Base-by-base conservation (phyloP, 2,888 invertebrate species). In the Camponotus fellah region DNA sequence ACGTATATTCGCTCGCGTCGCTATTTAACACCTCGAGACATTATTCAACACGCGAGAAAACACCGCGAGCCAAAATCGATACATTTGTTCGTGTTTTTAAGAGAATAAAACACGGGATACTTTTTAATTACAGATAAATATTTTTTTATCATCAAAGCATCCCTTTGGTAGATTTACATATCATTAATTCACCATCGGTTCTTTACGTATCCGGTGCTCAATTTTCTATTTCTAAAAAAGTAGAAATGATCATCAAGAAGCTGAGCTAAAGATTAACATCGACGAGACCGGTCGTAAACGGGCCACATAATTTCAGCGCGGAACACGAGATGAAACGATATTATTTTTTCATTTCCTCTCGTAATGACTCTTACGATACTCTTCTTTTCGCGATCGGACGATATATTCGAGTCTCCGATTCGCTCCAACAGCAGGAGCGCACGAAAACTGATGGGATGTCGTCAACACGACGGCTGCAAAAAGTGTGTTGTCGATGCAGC, bases 401-500 rank as follows among this genome's bases (percentile, higher is more conserved):
- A 60, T 56, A 69, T 46, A 53, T 66, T 21, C 9, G 26, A 34
- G 34, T 21, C 58, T 6, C 46, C 60, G 21, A 46, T 17, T 46
- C 17, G 32, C 34, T 17, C 46, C 17, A 34, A 37, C 34, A 17
- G 17, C 26, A 56, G 10, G 17, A 56, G 14, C 32, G 21, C 17
- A 10, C 26, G 49, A 49, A 49, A 77, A 77, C 77, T 26, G 40
- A 40, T 71, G 60, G 60, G 60, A 17, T 49, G 58, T 69, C 60
- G 17, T 46, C 79, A 17, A 34, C 60, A 12, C 32, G 12, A 84
- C 58, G 79, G 80, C 72, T 89, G 82, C 77, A 84, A 86, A 89
- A 89, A 89, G 81, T 49, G 53, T 53, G 14, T 46, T 53, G n/a
- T 65, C 87, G 87, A 84, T 77, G 71, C 87, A 56, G 65, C 69